phyloP scores from a whole-genome alignment of 1,140 invertebrate genomes.

The Papilio glaucus region DNA sequence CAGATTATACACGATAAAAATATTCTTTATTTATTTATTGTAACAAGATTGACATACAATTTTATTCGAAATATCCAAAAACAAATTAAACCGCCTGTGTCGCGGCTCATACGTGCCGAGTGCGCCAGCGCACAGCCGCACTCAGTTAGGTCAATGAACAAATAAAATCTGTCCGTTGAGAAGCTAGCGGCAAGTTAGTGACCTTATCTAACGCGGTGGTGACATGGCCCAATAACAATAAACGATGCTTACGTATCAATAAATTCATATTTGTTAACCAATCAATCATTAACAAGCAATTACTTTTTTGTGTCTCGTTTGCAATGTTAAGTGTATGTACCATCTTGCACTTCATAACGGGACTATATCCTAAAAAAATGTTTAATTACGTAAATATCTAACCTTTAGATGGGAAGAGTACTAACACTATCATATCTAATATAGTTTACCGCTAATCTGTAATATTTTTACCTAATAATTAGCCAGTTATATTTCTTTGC shows the following conservation, averaged over 20 bases:
- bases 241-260: slow-evolving; percentile 32
- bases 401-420: too few relatives aligned
- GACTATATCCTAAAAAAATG: too few relatives aligned
- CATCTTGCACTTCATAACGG: too few relatives aligned
- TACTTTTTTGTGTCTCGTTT: background rate
- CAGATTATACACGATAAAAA: background rate
- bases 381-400: too few relatives aligned
- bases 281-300: background rate
- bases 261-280: slow-evolving; percentile 4
- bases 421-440: too few relatives aligned
- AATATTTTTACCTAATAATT: too few relatives aligned
- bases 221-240: slow-evolving; percentile 52
- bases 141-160: slow-evolving; percentile 70
- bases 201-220: slow-evolving; percentile 63
- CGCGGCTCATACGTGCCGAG: slow-evolving; percentile 38
- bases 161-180: slow-evolving; percentile 63
- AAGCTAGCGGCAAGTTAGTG: slow-evolving; percentile 65
- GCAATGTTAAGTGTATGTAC: background rate
- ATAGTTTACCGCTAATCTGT: too few relatives aligned
- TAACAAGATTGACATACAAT: background rate
- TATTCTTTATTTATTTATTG: background rate
- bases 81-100: slow-evolving; percentile 32
- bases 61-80: slow-evolving; percentile 33
- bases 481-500: too few relatives aligned
- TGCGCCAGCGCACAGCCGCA: slow-evolving; percentile 52